Percentiles rank a stretch among this genome's conserved stretches.
These are phyloP conservation scores for Neopelma chrysocephalum DNA, from an alignment of 2,797 vertebrate species.

Conservation along the genomic window DNA sequence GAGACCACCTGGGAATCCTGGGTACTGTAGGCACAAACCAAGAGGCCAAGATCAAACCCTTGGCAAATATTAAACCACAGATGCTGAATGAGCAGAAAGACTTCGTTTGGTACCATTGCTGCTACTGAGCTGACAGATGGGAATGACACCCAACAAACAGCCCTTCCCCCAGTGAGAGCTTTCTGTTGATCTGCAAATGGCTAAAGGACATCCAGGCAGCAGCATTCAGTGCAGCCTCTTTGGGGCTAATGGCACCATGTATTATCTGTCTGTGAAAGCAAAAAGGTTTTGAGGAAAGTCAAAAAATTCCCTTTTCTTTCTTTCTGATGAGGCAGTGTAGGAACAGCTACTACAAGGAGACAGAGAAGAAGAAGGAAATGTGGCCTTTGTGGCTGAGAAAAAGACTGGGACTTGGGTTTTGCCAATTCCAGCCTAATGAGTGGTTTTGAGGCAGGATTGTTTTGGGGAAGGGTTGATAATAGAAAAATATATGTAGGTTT, in stretches of 20 bases:
- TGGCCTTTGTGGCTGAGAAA: neutral
- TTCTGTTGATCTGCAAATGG: neutral
- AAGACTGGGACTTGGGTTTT: neutral
- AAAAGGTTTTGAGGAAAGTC: neutral
- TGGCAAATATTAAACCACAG: neutral
- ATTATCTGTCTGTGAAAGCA: neutral
- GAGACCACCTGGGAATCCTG: neutral
- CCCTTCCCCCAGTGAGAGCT: neutral
- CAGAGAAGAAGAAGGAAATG: neutral
- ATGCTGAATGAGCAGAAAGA: neutral
- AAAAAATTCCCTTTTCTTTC: neutral
- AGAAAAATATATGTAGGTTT: neutral
- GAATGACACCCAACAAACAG: neutral
- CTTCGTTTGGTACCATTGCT: neutral
- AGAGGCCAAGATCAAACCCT: neutral
- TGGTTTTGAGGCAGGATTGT: neutral
- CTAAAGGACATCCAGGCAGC: neutral
- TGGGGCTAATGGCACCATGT: neutral
- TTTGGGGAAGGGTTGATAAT: neutral
- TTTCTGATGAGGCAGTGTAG: accelerated
- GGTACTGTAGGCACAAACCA: neutral
- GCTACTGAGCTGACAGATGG: neutral
- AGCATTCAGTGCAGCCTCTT: neutral
- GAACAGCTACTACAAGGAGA: neutral
- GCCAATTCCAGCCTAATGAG: neutral